These are phyloP conservation scores for Cephalotes varians DNA, from an alignment of 2,888 invertebrate species.

Conservation along the genomic window DNA sequence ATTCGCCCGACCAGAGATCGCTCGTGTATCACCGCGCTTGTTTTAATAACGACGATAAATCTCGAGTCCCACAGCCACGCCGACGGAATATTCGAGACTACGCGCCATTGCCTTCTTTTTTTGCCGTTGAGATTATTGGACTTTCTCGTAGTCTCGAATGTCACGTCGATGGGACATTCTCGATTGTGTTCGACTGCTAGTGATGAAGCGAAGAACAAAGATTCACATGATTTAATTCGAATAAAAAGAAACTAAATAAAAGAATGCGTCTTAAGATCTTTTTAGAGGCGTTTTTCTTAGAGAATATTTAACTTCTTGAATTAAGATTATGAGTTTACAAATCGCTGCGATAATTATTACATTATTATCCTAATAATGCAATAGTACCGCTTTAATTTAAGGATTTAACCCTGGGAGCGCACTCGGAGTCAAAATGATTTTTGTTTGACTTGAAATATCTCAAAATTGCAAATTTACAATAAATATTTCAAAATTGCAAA, in stretches of 20 bases:
- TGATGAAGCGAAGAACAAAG: conserved; percentile 18
- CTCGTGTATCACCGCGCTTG: conserved; percentile 67
- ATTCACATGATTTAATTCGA: conserved; percentile 20
- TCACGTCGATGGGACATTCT: conserved; percentile 49
- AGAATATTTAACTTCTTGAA: not conserved
- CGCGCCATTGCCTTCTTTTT: conserved; percentile 44
- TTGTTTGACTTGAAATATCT: too few relatives aligned
- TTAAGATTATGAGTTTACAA: not conserved
- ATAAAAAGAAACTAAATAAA: not conserved
- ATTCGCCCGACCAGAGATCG: conserved; percentile 40
- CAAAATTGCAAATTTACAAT: too few relatives aligned
- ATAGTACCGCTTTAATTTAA: too few relatives aligned
- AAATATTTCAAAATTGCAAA: too few relatives aligned
- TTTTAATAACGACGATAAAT: conserved; percentile 74
- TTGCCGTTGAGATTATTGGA: conserved; percentile 56
- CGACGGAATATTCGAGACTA: conserved; percentile 57
- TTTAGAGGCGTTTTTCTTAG: not conserved
- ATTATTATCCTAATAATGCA: not conserved
- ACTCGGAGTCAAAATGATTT: too few relatives aligned
- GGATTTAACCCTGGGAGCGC: too few relatives aligned
- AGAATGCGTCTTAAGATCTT: not conserved
- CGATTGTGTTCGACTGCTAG: conserved; percentile 30
- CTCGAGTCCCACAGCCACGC: conserved; percentile 48
- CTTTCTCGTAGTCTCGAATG: conserved; percentile 41
- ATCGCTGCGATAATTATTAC: not conserved